Evolutionary conservation across 2,888 invertebrate genomes (phyloP), one percentile per base, ranked within the genome.

Genomic region (Ormyrus thymus): DNA sequence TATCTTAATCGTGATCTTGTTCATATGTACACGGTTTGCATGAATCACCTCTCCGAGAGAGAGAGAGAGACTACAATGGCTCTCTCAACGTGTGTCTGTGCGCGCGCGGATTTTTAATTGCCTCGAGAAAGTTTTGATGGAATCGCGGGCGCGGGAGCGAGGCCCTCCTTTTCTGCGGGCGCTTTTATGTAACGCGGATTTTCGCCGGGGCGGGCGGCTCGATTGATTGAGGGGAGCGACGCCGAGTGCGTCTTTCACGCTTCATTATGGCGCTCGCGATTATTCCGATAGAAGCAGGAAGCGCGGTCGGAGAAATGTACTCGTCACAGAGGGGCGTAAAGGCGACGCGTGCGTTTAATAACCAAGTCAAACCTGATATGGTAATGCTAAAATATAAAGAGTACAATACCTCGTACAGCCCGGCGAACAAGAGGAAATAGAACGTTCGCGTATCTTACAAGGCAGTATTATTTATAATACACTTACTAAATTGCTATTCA

Each of bases 341-440:
- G 13, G 13, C 45, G 29, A 29, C 4, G 69, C 9, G 53, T 43
- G 76, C 43, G 62, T 56, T 76, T 76, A 76, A 62, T 76, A 70
- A 70, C 7, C 29, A 48, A 58, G 58, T 64, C 15, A 45, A 76
- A 86, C 86, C 84, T 83, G 83, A 86, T 86, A 86, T 85, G 86
- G 84, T 85, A 86, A 86, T 86, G 81, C 84, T 83, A 84, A 83
- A 85, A 82, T 83, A 84, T 84, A 84, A 85, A 85, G 85, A 86
- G 79, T 83, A 84, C 84, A 64, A 61, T 45, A 55, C 58, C 53
- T 15, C 46, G 15, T 29, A 29, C 4, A 29, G 29, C 29, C 0
- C 29, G 29, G 29, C 29, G 29, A 4, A 29, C 29, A 29, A 29
- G 29, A 29, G 29, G 29, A 29, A 29, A 29, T 29, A 29, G 29